These are phyloP conservation scores for Sula dactylatra DNA, from an alignment of 2,113 vertebrate genomes.

Conservation along the genomic window DNA sequence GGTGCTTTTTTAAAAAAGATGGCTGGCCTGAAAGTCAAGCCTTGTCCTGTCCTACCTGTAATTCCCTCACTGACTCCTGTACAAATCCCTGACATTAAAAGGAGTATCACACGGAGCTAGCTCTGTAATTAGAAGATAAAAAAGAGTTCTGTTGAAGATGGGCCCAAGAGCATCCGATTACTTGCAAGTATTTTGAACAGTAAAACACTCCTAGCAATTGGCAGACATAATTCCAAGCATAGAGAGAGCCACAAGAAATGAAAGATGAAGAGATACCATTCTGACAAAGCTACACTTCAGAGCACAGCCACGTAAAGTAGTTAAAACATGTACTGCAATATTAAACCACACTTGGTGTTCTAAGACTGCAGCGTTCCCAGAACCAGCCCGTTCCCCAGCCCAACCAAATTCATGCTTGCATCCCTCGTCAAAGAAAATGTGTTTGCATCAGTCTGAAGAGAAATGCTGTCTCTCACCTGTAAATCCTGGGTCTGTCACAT, in stretches of 20 bases:
- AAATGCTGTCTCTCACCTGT: neutral
- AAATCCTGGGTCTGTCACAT: neutral
- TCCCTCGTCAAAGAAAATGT: neutral
- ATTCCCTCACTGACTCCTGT: neutral
- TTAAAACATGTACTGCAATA: rapidly evolving
- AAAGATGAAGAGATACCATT: neutral
- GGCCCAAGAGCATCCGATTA: neutral
- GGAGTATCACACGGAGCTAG: neutral
- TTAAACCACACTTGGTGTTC: neutral
- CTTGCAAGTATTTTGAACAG: neutral
- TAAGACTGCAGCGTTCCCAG: neutral
- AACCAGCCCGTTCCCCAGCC: neutral
- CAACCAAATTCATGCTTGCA: neutral
- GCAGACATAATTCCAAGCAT: neutral
- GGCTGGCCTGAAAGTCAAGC: neutral
- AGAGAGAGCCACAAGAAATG: neutral
- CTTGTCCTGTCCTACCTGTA: neutral
- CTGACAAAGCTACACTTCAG: neutral
- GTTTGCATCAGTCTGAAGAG: neutral
- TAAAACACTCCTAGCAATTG: neutral
- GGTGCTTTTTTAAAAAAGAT: neutral
- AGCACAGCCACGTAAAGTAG: neutral
- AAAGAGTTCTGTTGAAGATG: neutral
- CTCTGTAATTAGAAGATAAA: neutral
- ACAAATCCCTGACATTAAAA: neutral